Evolutionary conservation across 2,113 vertebrate genomes (phyloP).

Genomic region (Apteryx mantelli): DNA sequence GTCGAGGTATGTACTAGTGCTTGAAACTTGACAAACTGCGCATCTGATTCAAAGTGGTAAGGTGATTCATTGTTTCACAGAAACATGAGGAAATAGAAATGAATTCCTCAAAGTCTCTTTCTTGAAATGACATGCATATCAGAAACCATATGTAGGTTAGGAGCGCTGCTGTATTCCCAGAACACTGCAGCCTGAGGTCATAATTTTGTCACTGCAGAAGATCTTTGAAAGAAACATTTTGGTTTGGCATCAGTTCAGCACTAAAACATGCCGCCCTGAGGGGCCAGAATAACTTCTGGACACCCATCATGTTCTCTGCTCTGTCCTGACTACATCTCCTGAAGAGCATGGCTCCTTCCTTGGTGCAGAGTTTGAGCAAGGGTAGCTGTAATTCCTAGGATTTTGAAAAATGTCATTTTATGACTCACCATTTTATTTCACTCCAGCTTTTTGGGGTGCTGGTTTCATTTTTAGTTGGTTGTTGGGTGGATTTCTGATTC

Average conservation of each 20-base stretch:
- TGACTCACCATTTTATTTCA: no score
- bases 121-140: background rate
- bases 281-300: background rate
- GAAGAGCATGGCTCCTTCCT: no score
- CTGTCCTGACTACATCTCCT: background rate
- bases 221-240: background rate
- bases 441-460: no score
- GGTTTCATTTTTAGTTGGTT: background rate
- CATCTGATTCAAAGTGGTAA: fast-evolving
- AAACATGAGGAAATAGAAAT: background rate
- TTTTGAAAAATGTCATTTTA: no score
- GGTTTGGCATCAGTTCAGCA: background rate
- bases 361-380: no score
- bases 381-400: no score
- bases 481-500: background rate
- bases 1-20: background rate
- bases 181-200: background rate
- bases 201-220: background rate
- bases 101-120: background rate
- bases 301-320: background rate
- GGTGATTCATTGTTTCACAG: background rate
- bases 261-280: background rate
- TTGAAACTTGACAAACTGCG: background rate
- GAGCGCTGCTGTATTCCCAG: background rate
- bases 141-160: background rate